Evolutionary conservation across 92 coral and sea anemone species (phyloP).

Genomic region (Umimayanthus chanpuru): DNA sequence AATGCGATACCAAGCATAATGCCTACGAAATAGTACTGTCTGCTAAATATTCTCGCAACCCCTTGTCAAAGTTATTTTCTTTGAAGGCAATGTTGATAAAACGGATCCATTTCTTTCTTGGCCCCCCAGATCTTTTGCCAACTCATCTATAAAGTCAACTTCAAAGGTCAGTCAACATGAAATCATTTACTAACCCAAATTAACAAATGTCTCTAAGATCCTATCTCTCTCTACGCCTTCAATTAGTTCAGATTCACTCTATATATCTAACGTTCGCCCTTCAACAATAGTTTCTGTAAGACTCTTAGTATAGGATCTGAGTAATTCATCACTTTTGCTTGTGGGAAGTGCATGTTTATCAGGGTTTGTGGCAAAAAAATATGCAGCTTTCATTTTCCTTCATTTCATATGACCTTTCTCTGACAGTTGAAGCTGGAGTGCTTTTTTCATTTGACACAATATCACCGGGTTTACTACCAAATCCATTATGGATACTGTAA

Average conservation of each 20-base stretch:
- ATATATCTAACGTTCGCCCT: no score
- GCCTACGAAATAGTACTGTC: conserved; percentile 57
- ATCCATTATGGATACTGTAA: no score
- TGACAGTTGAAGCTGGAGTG: no score
- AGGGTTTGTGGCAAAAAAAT: no score
- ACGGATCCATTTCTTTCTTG: conserved; percentile 63
- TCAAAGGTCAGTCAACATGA: conserved; percentile 54
- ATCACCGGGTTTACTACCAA: no score
- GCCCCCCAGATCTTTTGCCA: conserved; percentile 64
- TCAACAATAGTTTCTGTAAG: no score
- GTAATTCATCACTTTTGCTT: no score
- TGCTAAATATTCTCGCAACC: conserved; percentile 49
- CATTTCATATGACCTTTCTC: no score
- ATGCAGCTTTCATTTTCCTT: no score
- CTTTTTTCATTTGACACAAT: no score
- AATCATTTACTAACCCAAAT: conserved; percentile 56
- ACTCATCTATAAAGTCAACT: conserved; percentile 67
- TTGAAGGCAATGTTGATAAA: conserved; percentile 56
- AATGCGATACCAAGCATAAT: conserved; percentile 62
- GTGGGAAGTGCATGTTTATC: no score
- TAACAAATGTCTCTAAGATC: conserved; percentile 47
- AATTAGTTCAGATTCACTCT: not conserved
- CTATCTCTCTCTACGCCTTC: not conserved
- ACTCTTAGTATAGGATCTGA: no score
- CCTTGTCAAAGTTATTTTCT: conserved; percentile 57